These are phyloP conservation scores for Pycnonotus jocosus DNA, from an alignment of 2,113 vertebrate genomes.

Conservation along the genomic window DNA sequence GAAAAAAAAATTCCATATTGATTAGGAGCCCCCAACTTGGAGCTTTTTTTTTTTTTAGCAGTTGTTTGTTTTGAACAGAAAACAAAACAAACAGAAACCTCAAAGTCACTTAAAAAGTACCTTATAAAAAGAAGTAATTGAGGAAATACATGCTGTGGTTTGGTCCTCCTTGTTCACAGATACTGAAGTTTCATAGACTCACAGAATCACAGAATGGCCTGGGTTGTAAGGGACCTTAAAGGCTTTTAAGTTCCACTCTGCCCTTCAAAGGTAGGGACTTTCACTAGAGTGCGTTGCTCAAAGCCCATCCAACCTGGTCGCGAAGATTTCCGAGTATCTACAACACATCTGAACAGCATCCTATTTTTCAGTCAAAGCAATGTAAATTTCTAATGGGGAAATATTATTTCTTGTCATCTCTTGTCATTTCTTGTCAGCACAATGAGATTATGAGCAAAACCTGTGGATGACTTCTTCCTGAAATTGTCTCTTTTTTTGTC, in stretches of 20 bases:
- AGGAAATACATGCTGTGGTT: background rate
- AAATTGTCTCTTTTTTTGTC: background rate
- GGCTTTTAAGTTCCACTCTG: fast-evolving
- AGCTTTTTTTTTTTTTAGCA: background rate
- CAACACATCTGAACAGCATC: background rate
- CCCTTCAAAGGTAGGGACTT: fast-evolving
- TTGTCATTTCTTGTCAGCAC: background rate
- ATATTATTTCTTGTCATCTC: background rate
- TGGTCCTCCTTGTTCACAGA: background rate
- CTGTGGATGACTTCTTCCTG: background rate
- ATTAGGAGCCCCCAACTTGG: background rate
- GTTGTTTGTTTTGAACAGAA: background rate
- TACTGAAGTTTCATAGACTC: background rate
- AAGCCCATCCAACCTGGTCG: background rate
- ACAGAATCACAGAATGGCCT: background rate
- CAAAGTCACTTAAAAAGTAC: background rate
- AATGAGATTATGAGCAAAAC: background rate
- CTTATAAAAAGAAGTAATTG: background rate
- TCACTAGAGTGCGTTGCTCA: background rate
- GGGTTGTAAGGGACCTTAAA: background rate
- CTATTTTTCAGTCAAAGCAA: background rate
- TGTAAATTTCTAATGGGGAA: background rate
- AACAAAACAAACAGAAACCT: background rate
- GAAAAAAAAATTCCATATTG: background rate
- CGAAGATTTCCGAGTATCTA: background rate